A percentile compares a stretch with the other conserved stretches of the same genome.
phyloP scores from a whole-genome alignment of 2,888 invertebrate species.

The Eremobia ochroleuca region DNA sequence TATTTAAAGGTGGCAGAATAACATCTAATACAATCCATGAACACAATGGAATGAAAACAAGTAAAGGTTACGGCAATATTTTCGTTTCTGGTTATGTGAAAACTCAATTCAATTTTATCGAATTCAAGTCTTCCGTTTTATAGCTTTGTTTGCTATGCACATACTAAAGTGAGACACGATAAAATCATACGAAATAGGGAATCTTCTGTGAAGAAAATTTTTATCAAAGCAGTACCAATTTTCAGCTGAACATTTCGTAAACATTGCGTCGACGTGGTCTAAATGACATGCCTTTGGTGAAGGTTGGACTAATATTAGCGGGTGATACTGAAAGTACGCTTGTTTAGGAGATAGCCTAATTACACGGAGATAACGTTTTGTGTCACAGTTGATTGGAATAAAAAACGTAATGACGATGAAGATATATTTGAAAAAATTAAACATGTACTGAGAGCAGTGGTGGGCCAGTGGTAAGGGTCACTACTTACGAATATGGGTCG shows the following conservation, averaged over 20 bases:
- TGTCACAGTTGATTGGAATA: background rate
- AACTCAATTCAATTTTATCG: conserved; percentile 28
- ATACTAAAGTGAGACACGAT: conserved; percentile 18
- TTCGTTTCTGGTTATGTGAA: conserved; percentile 20
- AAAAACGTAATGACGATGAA: background rate
- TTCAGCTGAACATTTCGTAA: conserved; percentile 12
- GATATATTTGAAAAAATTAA: background rate
- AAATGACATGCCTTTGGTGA: conserved; percentile 41
- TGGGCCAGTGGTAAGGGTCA: background rate
- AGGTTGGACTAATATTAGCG: conserved; percentile 58
- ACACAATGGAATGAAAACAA: conserved; percentile 31
- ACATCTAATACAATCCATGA: background rate
- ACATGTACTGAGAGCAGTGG: background rate
- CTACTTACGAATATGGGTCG: too few relatives aligned
- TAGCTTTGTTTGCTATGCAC: conserved; percentile 28
- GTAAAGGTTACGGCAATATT: background rate
- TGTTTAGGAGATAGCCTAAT: conserved; percentile 41
- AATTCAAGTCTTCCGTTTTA: conserved; percentile 21
- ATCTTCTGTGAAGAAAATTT: background rate
- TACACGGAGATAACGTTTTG: conserved; percentile 14
- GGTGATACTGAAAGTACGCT: conserved; percentile 42
- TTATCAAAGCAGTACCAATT: background rate
- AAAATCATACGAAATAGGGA: background rate
- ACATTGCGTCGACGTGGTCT: conserved; percentile 25
- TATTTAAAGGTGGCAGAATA: background rate